These are phyloP conservation scores for Parochlus steinenii DNA, from an alignment of 2,888 invertebrate species.

Conservation along the genomic window DNA sequence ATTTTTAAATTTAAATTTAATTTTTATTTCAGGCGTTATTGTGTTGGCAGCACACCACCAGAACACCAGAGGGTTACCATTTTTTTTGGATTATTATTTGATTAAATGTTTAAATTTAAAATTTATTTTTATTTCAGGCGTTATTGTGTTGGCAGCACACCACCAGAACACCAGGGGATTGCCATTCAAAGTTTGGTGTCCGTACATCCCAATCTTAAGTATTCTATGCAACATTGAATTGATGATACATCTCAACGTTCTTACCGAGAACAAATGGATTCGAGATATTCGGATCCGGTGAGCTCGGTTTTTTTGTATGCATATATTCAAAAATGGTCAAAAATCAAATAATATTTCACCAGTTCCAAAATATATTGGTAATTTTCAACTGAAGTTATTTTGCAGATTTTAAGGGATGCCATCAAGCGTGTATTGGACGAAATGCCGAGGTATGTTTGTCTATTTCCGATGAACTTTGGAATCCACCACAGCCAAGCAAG, in stretches of 20 bases:
- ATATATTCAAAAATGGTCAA: too few species aligned
- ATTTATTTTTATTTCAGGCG: slow-evolving; percentile 30
- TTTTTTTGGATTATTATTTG: slow-evolving; percentile 20
- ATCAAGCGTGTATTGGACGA: too few species aligned
- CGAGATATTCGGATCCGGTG: too few species aligned
- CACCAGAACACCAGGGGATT: slow-evolving; percentile 54
- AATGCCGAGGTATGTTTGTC: too few species aligned
- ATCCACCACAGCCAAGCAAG: too few species aligned
- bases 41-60: slow-evolving; percentile 64
- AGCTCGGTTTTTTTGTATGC: too few species aligned
- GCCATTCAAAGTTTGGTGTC: slow-evolving; percentile 64
- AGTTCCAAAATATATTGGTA: too few species aligned
- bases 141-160: slow-evolving; percentile 58
- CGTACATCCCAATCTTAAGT: slow-evolving; percentile 58
- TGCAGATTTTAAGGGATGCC: too few species aligned
- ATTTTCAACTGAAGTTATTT: too few species aligned
- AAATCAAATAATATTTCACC: too few species aligned
- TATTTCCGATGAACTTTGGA: too few species aligned
- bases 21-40: slow-evolving; percentile 37
- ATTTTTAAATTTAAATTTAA: slow-evolving; percentile 7
- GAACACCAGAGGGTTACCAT: slow-evolving; percentile 49
- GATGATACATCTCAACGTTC: slow-evolving; percentile 62
- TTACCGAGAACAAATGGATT: slow-evolving; percentile 77
- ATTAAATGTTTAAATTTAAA: slow-evolving; percentile 5
- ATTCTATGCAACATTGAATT: slow-evolving; percentile 67